phyloP scores from a whole-genome alignment of 2,888 invertebrate genomes.

The Tipula lateralis region DNA sequence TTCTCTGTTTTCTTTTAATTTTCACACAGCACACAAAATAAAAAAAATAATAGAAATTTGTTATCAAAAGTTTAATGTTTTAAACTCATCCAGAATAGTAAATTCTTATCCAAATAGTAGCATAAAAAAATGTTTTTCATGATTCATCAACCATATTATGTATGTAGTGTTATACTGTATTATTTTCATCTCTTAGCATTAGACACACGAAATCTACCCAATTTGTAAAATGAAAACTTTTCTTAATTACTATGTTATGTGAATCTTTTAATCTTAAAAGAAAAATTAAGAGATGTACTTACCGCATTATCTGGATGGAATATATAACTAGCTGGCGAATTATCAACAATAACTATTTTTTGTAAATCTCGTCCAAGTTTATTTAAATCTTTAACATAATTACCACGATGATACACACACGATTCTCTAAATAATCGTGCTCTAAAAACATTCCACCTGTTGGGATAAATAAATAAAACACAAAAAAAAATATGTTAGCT shows the following conservation, averaged over 20 bases:
- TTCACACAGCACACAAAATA: background rate
- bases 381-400: constrained; percentile 99
- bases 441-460: constrained; percentile 91
- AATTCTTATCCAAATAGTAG: background rate
- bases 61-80: background rate
- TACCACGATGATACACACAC: constrained; percentile 99
- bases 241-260: background rate
- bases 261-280: background rate
- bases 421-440: constrained; percentile 98
- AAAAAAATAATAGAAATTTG: background rate
- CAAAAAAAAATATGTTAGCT: background rate
- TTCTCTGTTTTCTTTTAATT: background rate
- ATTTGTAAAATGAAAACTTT: background rate
- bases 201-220: no score
- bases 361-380: constrained; percentile 93
- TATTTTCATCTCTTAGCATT: background rate
- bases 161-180: background rate
- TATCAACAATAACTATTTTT: constrained; percentile 97
- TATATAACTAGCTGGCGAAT: constrained; percentile 99
- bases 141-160: background rate
- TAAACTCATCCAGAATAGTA: background rate
- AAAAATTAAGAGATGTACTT: constrained; percentile 54
- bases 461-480: background rate
- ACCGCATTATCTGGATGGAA: constrained; percentile 99
- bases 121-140: background rate